Base-by-base conservation (phyloP, 2,888 invertebrate genomes). In the Shargacucullia verbasci region DNA sequence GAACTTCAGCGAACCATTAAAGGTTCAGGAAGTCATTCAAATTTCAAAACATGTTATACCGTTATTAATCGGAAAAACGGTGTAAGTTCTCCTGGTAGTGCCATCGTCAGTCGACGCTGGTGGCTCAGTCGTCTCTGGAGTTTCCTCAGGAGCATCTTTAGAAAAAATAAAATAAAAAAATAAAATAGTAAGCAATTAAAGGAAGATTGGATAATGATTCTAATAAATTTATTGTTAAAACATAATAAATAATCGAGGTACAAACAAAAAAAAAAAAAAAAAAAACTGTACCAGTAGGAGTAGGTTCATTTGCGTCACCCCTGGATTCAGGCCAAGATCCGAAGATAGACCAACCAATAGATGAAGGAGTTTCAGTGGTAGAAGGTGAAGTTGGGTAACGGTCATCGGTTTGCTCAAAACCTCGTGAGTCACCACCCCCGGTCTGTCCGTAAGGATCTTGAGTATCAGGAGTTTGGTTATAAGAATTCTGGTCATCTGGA, bases 101-200 rank as follows among this genome's bases (percentile, higher is more conserved):
- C 8, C 2, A 2, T 66, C 43, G 15, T 43, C 25, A 10, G 11
- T 3, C 1, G 8, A 4, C 25, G 20, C 31, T 3, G 47, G 29
- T 7, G 31, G 31, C n/a, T 29, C 40, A 9, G 15, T 9, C 0
- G 38, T 20, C 6, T 27, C 27, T 11, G 40, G 1, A 29, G 7
- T 8, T 25, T 37, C 47, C 10, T 47, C 37, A 20, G 47, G 25
- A 11, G 14, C 0, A 29, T 25, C 66, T 60, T 52, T 33, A 56
- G 15, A 38, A 50, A 41, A 55, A 57, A 55, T 0, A 62, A 53
- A 56, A 33, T 10, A 62, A 62, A 65, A 37, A 44, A 60, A n/a
- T n/a, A 53, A 48, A 38, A 53, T 57, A 57, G 45, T 56, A 53
- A 41, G n/a, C n/a, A n/a, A n/a, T n/a, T n/a, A n/a, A n/a, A n/a